Base-by-base conservation (phyloP, 2,888 invertebrate genomes). In the Galerucella nymphaeae region DNA sequence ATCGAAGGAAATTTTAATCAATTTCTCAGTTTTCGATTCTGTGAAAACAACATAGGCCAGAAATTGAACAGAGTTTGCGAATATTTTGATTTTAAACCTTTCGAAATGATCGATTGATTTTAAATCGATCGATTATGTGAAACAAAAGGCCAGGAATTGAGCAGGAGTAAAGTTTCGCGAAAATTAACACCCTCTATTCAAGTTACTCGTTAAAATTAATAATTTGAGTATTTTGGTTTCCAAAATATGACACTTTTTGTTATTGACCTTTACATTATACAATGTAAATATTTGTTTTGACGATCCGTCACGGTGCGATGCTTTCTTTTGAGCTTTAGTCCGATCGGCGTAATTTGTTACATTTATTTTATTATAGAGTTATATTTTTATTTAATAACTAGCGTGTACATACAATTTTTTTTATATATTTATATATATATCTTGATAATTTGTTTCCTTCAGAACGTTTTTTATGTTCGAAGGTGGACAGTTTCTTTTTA, bases 321-420 rank as follows among this genome's bases (percentile, higher is more conserved):
- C 57, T 20, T 42, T 38, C n/a, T 67, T 72, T 69, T 66, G 48
- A 48, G 66, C 69, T 69, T 72, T 64, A 30, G 53, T 41, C 18
- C 20, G 5, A 58, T 53, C 63, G 66, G 50, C 68, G 57, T 65
- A 62, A 66, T 66, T 76, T 74, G 71, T 73, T 72, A 72, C 74
- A 72, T 76, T 77, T 73, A 73, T 77, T 77, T 75, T 78, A 77
- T 78, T 76, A 74, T 61, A 76, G 78, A 78, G 76, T 72, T 77
- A 75, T 78, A 76, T 77, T 77, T 78, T 80, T 78, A 79, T 79
- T 80, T 73, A 41, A 75, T 78, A 74, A 72, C n/a, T 71, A 50
- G 38, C 71, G 70, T 72, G 72, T 76, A 70, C 72, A 73, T 76
- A 76, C 71, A 66, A 42, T 70, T 71, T 62, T 76, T 70, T 70